Percentiles rank a stretch among this genome's conserved stretches.
phyloP scores from a whole-genome alignment of 2,113 vertebrate genomes.

The Onychostruthus taczanowskii region DNA sequence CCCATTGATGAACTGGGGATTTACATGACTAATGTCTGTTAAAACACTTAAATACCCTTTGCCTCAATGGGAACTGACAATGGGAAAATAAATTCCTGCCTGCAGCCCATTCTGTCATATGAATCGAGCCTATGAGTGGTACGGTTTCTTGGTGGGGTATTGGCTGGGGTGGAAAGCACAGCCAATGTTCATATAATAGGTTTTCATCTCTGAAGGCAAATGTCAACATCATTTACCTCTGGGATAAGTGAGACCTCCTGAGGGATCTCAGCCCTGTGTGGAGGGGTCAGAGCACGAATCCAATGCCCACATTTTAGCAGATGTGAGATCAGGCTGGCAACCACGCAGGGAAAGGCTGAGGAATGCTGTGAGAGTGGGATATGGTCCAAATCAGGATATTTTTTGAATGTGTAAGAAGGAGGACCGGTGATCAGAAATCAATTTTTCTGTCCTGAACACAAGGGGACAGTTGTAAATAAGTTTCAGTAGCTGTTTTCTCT shows the following conservation, averaged over 20 bases:
- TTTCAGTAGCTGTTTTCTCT: not conserved
- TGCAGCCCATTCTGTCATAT: not conserved
- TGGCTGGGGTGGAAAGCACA: not conserved
- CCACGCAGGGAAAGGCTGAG: not conserved
- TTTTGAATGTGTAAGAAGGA: not conserved
- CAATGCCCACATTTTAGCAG: not conserved
- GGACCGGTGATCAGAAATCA: not conserved
- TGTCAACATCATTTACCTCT: conserved; percentile 37
- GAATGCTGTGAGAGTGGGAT: not conserved
- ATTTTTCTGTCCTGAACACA: not conserved
- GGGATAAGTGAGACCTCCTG: conserved; percentile 32
- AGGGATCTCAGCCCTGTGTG: not conserved
- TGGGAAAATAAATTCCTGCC: conserved; percentile 28
- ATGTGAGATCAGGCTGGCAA: not conserved
- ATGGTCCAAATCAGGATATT: not conserved
- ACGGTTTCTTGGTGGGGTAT: not conserved
- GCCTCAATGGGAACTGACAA: conserved; percentile 10
- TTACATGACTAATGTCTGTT: conserved; percentile 52
- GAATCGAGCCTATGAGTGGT: not conserved
- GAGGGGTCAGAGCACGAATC: not conserved
- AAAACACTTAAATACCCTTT: conserved; percentile 28
- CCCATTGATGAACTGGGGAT: not conserved
- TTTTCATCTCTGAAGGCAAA: conserved; percentile 43
- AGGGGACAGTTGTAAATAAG: not conserved
- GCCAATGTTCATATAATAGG: not conserved